Evolutionary conservation across 2,888 invertebrate genomes (phyloP).

Genomic region (Ochlodes sylvanus): DNA sequence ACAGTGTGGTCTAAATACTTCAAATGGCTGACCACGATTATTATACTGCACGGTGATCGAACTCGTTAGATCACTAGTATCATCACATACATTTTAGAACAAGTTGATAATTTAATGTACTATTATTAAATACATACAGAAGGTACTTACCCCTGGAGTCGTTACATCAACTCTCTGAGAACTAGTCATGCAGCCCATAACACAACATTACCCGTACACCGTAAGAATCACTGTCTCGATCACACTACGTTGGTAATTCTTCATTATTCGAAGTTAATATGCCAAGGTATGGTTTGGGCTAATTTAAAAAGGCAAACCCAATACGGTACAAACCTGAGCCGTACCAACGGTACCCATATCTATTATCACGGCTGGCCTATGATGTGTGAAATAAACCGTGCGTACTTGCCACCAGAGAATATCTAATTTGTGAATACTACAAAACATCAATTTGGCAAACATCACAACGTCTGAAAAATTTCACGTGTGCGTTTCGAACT

Average conservation of each 20-base stretch:
- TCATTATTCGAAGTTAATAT: not conserved
- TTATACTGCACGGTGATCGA: no score
- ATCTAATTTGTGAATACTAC: no score
- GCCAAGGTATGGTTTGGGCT: slow-evolving; percentile 9
- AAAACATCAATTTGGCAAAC: no score
- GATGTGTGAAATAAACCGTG: slow-evolving; percentile 5
- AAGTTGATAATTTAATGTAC: no score
- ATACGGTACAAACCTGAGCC: not conserved
- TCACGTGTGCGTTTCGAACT: no score
- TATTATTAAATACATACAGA: no score
- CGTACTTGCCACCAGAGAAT: not conserved
- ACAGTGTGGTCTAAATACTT: no score
- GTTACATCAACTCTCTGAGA: slow-evolving; percentile 56
- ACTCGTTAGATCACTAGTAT: no score
- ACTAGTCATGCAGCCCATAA: slow-evolving; percentile 74
- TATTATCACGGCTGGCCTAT: slow-evolving; percentile 6
- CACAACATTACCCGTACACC: slow-evolving; percentile 39
- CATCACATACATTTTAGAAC: no score
- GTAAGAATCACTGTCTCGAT: slow-evolving; percentile 3
- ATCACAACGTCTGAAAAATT: no score
- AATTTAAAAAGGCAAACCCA: not conserved
- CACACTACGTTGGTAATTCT: not conserved
- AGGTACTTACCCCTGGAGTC: slow-evolving; percentile 53
- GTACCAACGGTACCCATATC: slow-evolving; percentile 31
- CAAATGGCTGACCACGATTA: no score